A percentile compares a stretch with the other conserved stretches of the same genome.
Conservation (phyloP, 2,888 invertebrate genomes). For the Halictus ligatus region DNA sequence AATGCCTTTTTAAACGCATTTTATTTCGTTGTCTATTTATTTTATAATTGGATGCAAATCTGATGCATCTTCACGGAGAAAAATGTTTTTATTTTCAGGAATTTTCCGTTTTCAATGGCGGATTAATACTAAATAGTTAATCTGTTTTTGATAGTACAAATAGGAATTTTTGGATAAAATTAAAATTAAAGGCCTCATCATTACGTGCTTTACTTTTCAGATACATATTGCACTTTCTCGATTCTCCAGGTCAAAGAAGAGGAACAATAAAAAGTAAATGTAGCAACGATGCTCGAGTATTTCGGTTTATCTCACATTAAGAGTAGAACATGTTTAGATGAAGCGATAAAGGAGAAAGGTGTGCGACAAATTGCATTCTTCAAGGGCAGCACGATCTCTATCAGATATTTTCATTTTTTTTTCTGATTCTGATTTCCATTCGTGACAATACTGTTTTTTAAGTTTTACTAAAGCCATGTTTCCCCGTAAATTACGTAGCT, state of each 20-base stretch:
- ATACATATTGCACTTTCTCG: not conserved
- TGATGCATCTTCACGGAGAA: no score
- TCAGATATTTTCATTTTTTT: not conserved
- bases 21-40: not conserved
- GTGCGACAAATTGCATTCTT: not conserved
- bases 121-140: no score
- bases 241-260: not conserved
- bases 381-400: not conserved
- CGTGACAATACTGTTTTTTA: not conserved
- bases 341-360: constrained; percentile 22
- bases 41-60: not conserved
- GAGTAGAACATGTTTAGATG: not conserved
- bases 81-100: no score
- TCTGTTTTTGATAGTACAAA: no score
- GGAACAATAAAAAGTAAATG: not conserved
- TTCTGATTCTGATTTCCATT: not conserved
- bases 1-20: not conserved
- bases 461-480: not conserved
- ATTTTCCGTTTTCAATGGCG: no score
- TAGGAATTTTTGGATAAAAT: no score
- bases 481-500: constrained; percentile 14
- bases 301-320: not conserved
- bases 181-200: no score
- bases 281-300: not conserved
- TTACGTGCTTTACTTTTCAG: not conserved